A percentile compares a stretch with the other conserved stretches of the same genome.
These are phyloP conservation scores for Alcedo atthis DNA, from an alignment of 2,797 vertebrate genomes.

Conservation along the genomic window DNA sequence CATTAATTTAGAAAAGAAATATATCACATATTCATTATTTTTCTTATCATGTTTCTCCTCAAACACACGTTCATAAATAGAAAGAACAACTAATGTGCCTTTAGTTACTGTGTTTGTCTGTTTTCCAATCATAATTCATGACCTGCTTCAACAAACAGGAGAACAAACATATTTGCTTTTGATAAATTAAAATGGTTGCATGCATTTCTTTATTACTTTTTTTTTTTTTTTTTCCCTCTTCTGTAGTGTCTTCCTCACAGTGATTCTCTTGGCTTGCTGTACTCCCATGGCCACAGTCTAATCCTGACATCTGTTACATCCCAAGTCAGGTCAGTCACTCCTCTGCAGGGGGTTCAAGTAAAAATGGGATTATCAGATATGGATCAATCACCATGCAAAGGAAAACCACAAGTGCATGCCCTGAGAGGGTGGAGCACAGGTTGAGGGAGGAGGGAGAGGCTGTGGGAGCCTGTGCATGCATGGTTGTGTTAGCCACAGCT, in stretches of 20 bases:
- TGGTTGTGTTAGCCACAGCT: background rate
- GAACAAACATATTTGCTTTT: constrained; percentile 46
- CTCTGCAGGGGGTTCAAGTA: background rate
- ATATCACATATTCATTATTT: constrained; percentile 6
- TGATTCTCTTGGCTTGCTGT: background rate
- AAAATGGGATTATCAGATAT: too few relatives aligned
- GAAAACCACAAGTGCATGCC: too few relatives aligned
- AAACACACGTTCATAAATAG: background rate
- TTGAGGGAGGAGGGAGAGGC: background rate
- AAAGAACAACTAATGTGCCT: constrained; percentile 26
- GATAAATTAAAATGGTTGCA: constrained; percentile 30
- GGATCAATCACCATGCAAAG: too few relatives aligned
- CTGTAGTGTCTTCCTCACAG: background rate
- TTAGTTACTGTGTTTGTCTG: constrained; percentile 45
- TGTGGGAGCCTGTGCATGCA: background rate
- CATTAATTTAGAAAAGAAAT: background rate
- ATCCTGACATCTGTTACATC: background rate
- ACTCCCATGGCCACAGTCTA: background rate
- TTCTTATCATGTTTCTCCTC: constrained; percentile 12
- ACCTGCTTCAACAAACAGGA: constrained; percentile 39
- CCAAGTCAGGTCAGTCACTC: background rate
- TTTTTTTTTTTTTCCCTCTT: background rate
- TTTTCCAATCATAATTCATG: constrained; percentile 42
- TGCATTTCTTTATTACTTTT: background rate
- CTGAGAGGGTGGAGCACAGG: background rate